Base-by-base conservation (phyloP, 2,888 invertebrate genomes). In the Desoria tigrina region DNA sequence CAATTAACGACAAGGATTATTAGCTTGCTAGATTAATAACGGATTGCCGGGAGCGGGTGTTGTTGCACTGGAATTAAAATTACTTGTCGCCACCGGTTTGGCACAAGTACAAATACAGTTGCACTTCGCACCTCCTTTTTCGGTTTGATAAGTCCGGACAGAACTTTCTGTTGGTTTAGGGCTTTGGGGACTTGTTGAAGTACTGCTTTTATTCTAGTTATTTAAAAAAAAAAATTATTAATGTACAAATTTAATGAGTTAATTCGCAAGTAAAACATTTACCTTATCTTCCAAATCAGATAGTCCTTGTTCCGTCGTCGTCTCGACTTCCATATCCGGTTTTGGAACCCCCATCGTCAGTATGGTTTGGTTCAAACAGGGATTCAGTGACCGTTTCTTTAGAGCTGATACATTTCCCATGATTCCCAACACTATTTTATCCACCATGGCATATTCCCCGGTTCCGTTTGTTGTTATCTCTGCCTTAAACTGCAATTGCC, bases 21-120 rank as follows among this genome's bases (percentile, higher is more conserved):
- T n/a, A n/a, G n/a, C n/a, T n/a, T n/a, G n/a, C n/a, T n/a, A n/a
- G n/a, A n/a, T n/a, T n/a, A n/a, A n/a, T n/a, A n/a, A n/a, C n/a
- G n/a, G n/a, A n/a, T n/a, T n/a, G n/a, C 11, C 6, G 18, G 45
- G 45, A 45, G 51, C 21, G 4, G 7, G 4, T 9, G 61, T 61
- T 3, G 42, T 37, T 16, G 32, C 56, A 11, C 24, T 63, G n/a
- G 32, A 27, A 18, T 49, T 63, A n/a, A n/a, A n/a, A n/a, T n/a
- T 18, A 32, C 11, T 16, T 49, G 21, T 42, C 45, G n/a, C n/a
- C n/a, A n/a, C n/a, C 45, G 28, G 56, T 27, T 66, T 66, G 32
- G 66, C 26, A 45, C 69, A 69, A 23, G 58, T 66, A 49, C 69
- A 69, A 9, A 58, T 53, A 42, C 69, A 69, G 9, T 66, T 65